Evolutionary conservation across 2,888 invertebrate genomes (phyloP), one percentile per base, ranked within the genome.

Genomic region (Oscheius myriophilus): DNA sequence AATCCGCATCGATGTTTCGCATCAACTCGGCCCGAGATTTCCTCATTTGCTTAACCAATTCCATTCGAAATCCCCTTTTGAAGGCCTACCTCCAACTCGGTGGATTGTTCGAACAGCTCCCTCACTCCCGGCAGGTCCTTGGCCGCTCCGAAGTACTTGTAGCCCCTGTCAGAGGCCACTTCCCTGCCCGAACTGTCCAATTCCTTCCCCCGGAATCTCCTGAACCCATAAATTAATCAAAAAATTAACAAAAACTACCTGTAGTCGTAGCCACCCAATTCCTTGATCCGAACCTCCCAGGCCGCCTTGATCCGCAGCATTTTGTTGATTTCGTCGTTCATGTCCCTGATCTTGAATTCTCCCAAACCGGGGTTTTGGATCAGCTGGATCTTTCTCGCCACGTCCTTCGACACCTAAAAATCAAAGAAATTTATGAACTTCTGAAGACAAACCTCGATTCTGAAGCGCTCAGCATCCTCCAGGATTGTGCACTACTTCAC

Each of bases 321-420:
- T 88, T 98, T 97, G 88, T 99, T 99, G 80, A 99, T 99, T 88
- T 99, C 97, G 89, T 99, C 98, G 87, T 99, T 99, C 25, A 99
- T 89, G 87, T 99, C 98, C 18, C 98, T 91, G 75, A 99, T 93
- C 26, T 96, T 91, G 87, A 96, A 99, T 88, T 99, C 98, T 2
- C 98, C 98, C n/a, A 98, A 90, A 69, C 98, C 98, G 77, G 98
- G 84, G 72, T 84, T 84, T 73, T 99, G 98, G 87, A 99, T 99
- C 88, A 96, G 95, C 1, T 97, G 93, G 0, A 99, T 97, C 90
- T 98, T 99, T 86, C 95, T 93, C 0, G 97, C 95, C 51, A 98
- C 93, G 89, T 99, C 98, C 67, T 96, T 90, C 67, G 98, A 94
- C 70, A 99, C 95, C 87, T 98, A 23, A 26, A 46, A 46, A 14